Base-by-base conservation (phyloP, 2,888 invertebrate species). In the Drosophila quinaria region DNA sequence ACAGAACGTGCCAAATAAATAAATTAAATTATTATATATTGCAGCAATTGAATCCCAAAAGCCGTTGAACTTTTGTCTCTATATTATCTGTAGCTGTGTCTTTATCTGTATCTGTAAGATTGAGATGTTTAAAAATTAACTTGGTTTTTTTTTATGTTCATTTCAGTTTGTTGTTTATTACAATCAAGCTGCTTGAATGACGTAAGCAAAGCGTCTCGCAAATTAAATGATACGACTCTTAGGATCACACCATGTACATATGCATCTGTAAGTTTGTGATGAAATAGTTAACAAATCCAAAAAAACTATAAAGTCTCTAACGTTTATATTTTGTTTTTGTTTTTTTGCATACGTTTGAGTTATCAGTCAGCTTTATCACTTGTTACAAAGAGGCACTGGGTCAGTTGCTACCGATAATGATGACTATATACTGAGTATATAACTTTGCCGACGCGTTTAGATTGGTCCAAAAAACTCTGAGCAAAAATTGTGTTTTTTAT, bases 1-100 rank as follows among this genome's bases (percentile, higher is more conserved):
- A 56, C 51, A 58, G 65, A 65, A 55, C 74, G 74, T 74, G 74
- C 49, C 67, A 68, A 72, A 52, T 59, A 47, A 51, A 50, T 61
- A 31, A 41, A 41, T 61, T 37, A n/a, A 49, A 44, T 61, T 50
- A 54, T 44, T 60, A 65, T 44, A 60, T 70, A 60, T 70, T 41
- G 58, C 62, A 59, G 58, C 64, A 60, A 55, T 65, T 52, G 13
- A 29, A 47, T 54, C 15, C 31, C 25, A 54, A 63, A 60, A 37
- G 49, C 44, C 55, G 69, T 65, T 62, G 61, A 75, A 71, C 68
- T 68, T 58, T 46, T 39, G 25, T 37, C 44, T 42, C 3, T 55
- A 42, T 17, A 3, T 47, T 46, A 11, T 47, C 10, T 49, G 19
- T 60, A 25, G 35, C n/a, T 55, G 19, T 50, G 10, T 35, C 9